Base-by-base conservation (phyloP, 2,113 vertebrate genomes). In the Regulus satrapa region DNA sequence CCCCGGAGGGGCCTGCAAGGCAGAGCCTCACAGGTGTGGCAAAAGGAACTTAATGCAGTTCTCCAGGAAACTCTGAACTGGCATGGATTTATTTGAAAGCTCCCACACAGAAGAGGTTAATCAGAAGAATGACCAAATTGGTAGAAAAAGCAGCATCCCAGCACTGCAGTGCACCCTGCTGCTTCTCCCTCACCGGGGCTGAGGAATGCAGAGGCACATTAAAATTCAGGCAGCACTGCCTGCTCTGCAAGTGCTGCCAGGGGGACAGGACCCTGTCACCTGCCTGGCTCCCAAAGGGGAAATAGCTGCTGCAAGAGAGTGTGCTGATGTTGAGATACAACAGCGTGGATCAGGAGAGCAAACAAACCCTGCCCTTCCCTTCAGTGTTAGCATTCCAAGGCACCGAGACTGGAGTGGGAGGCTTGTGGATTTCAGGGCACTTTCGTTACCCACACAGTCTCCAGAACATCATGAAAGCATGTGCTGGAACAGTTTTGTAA, bases 11-110 rank as follows among this genome's bases (percentile, higher is more conserved):
- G 5, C 8, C 36, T 43, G 48, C 31, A 83, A 64, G 32, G 43
- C 2, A 51, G 6, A 62, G 51, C 38, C 46, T 77, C 2, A 0
- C 1, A 2, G 26, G 18, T 19, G 11, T 2, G 12, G 36, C 48
- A 74, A 38, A 66, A 7, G 12, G 11, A 74, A 74, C 9, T 59
- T 7, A 13, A 72, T 17, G 21, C 20, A 26, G 16, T 18, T 55
- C 74, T 85, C 49, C 40, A 82, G 62, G 14, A 12, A 58, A 32
- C 11, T 69, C 10, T 21, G 16, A 62, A 38, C 19, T 18, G 15
- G 18, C 10, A 4, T 1, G 11, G 26, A 28, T 78, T 72, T 56
- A 40, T 66, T 15, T 69, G n/a, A 69, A 86, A 81, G 32, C 18
- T 74, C 40, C 15, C 26, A 62, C 45, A 32, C 3, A 54, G 18